Evolutionary conservation across 2,797 vertebrate genomes (phyloP).

Genomic region (Enteromius mattozi): DNA sequence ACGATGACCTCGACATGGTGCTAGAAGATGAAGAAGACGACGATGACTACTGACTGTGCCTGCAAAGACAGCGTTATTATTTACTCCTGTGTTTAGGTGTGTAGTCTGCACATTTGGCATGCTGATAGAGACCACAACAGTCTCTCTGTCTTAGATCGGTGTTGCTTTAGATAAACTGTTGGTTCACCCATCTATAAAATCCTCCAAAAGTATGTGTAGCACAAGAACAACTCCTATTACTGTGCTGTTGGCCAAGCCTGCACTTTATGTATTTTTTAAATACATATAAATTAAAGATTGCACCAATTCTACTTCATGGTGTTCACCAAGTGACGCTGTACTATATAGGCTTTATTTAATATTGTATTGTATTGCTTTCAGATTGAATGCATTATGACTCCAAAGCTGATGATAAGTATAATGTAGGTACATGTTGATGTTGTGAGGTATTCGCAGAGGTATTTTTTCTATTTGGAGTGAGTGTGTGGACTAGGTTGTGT

Average conservation of each 20-base stretch:
- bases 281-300: slow-evolving; percentile 44
- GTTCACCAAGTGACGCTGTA: slow-evolving; percentile 37
- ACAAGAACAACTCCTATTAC: slow-evolving; percentile 56
- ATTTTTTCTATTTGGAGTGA: slow-evolving; percentile 48
- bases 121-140: slow-evolving; percentile 45
- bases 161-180: slow-evolving; percentile 41
- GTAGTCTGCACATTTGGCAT: slow-evolving; percentile 51
- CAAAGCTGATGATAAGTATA: slow-evolving; percentile 35
- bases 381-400: slow-evolving; percentile 47
- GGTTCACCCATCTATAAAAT: slow-evolving; percentile 41
- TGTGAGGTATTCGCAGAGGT: slow-evolving; percentile 25
- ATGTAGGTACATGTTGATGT: slow-evolving; percentile 39
- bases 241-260: slow-evolving; percentile 51
- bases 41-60: slow-evolving; percentile 71
- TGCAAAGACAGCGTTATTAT: slow-evolving; percentile 36
- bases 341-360: slow-evolving; percentile 53
- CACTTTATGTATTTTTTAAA: slow-evolving; percentile 55
- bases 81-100: slow-evolving; percentile 47
- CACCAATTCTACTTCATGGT: slow-evolving; percentile 34
- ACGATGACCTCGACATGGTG: slow-evolving; percentile 71
- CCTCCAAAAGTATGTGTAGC: slow-evolving; percentile 56
- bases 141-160: slow-evolving; percentile 46
- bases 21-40: slow-evolving; percentile 76
- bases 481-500: slow-evolving; percentile 36
- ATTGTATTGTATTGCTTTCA: slow-evolving; percentile 47